Conservation (phyloP, 2,797 vertebrate genomes). For the Melanotaenia parkinsoni region DNA sequence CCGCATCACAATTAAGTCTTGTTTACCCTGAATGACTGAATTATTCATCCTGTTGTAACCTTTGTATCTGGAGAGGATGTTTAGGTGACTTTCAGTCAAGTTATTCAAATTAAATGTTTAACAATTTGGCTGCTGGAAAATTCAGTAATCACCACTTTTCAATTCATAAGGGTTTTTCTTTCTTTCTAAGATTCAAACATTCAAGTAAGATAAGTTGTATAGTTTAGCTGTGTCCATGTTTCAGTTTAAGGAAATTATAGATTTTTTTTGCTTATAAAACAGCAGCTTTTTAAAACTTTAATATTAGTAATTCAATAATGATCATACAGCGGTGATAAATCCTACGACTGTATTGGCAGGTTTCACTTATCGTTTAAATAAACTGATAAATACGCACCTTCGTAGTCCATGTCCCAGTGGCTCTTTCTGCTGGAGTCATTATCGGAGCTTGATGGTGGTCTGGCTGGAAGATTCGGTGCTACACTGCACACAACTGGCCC, state of each 20-base stretch:
- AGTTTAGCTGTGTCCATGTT: no score
- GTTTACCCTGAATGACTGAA: constrained; percentile 13
- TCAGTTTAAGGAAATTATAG: no score
- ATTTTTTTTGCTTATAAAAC: no score
- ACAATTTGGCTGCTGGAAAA: not conserved
- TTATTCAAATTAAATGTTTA: not conserved
- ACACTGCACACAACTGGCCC: constrained; percentile 94
- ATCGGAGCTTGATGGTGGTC: constrained; percentile 86
- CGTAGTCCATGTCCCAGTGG: constrained; percentile 92
- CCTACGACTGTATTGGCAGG: no score
- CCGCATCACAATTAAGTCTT: constrained; percentile 15
- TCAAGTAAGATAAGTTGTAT: not conserved
- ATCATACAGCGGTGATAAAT: not conserved
- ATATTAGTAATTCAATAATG: not conserved
- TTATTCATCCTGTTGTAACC: not conserved
- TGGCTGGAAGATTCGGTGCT: constrained; percentile 91
- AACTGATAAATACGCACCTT: constrained; percentile 78
- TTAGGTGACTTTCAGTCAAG: not conserved
- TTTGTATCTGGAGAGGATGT: not conserved
- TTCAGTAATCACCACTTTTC: no score
- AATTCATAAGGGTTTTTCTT: no score
- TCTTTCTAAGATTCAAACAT: not conserved
- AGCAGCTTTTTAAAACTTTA: no score
- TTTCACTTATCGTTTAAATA: not conserved
- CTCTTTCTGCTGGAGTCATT: constrained; percentile 90